phyloP scores from a whole-genome alignment of 2,113 vertebrate species.

The Otus sunia region DNA sequence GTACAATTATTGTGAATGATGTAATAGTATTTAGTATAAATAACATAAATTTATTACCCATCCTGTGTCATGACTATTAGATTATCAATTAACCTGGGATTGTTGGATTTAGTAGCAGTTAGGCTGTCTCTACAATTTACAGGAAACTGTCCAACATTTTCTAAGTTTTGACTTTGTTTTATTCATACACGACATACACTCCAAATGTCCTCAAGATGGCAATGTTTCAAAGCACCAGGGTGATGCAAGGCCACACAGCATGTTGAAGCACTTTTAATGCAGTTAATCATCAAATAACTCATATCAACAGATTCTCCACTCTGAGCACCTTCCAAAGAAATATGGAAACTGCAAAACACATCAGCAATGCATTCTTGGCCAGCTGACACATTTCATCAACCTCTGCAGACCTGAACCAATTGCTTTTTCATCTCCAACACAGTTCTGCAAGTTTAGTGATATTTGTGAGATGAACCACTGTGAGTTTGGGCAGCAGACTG shows the following conservation, averaged over 20 bases:
- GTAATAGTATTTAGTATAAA: neutral
- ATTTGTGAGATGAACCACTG: neutral
- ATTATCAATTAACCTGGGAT: neutral
- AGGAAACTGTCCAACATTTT: neutral
- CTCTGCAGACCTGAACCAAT: neutral
- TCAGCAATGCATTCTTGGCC: neutral
- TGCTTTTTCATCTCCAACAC: neutral
- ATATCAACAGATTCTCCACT: neutral
- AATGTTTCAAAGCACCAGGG: constrained; percentile 26
- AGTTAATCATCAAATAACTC: neutral
- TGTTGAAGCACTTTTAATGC: neutral
- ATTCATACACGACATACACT: neutral
- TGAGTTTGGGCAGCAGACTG: neutral
- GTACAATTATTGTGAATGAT: neutral
- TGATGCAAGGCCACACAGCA: neutral
- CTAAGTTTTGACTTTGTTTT: neutral
- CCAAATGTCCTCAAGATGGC: constrained; percentile 40
- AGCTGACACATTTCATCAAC: neutral
- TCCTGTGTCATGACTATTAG: neutral
- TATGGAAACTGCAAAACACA: neutral
- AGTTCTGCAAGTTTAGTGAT: neutral
- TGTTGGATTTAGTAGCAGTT: neutral
- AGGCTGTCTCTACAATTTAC: neutral
- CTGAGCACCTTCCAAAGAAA: neutral
- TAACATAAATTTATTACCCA: neutral